Conservation (phyloP, 2,888 invertebrate genomes). For the Lycaena phlaeas region DNA sequence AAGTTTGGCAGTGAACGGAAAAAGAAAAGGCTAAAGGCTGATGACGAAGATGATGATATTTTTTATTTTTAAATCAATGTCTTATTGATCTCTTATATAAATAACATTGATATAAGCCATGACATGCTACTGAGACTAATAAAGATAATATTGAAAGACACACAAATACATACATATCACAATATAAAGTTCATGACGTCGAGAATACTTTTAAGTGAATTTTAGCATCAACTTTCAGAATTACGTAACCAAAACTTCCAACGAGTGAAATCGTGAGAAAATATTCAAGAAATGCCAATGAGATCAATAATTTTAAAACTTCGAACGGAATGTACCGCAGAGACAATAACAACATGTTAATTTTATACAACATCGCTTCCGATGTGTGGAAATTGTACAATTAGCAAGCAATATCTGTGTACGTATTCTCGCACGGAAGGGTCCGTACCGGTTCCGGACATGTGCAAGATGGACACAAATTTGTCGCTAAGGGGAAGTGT, state of each 20-base stretch:
- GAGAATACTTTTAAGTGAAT: slow-evolving; percentile 19
- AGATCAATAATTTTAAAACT: slow-evolving; percentile 22
- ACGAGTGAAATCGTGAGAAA: slow-evolving; percentile 23
- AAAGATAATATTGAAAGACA: slow-evolving; percentile 12
- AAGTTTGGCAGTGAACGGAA: too few species aligned
- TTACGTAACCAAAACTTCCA: slow-evolving; percentile 17
- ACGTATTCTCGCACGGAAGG: slow-evolving; percentile 26
- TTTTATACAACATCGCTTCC: slow-evolving; percentile 9
- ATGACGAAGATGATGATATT: too few species aligned
- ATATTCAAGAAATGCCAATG: slow-evolving; percentile 22
- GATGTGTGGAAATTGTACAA: slow-evolving; percentile 23
- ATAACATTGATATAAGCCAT: too few species aligned
- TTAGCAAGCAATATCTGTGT: slow-evolving; percentile 16
- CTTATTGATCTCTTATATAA: too few species aligned
- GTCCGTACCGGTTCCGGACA: slow-evolving; percentile 34
- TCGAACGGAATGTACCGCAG: slow-evolving; percentile 14
- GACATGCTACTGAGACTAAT: too few species aligned
- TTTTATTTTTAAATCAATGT: background rate
- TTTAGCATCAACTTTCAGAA: slow-evolving; percentile 22
- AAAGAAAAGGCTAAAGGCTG: too few species aligned
- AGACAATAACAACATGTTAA: slow-evolving; percentile 13
- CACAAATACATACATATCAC: slow-evolving; percentile 17
- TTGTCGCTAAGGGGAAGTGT: slow-evolving; percentile 46
- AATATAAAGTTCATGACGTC: slow-evolving; percentile 18
- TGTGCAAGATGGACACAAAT: slow-evolving; percentile 37